A percentile compares a stretch with the other conserved stretches of the same genome.
Evolutionary conservation across 1,140 invertebrate genomes (phyloP).

Genomic region (Trichogramma pretiosum): DNA sequence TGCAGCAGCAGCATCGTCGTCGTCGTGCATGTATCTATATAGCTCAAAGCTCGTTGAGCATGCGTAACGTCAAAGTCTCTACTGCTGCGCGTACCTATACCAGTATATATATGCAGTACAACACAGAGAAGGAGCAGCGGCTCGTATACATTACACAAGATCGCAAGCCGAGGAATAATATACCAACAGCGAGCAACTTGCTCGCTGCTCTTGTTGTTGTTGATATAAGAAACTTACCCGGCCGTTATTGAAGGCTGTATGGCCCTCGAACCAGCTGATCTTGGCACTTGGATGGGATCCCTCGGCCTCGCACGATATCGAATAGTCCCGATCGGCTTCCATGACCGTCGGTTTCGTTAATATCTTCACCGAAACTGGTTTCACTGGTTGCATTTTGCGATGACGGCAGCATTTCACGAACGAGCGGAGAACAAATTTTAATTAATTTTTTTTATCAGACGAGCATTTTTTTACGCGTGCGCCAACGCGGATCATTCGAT

Average conservation of each 20-base stretch:
- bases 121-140: neutral
- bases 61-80: too few relatives aligned
- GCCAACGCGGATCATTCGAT: too few relatives aligned
- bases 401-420: too few relatives aligned
- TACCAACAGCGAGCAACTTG: conserved; percentile 1
- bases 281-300: conserved; percentile 77
- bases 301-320: conserved; percentile 65
- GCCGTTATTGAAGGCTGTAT: conserved; percentile 59
- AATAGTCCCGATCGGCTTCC: conserved; percentile 67
- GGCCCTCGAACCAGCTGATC: conserved; percentile 74
- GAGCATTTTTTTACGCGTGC: too few relatives aligned
- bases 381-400: too few relatives aligned
- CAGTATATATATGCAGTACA: neutral
- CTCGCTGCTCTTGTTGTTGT: neutral
- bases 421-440: too few relatives aligned
- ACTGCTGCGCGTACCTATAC: too few relatives aligned
- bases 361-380: conserved; percentile 65
- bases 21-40: too few relatives aligned
- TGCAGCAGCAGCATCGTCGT: too few relatives aligned
- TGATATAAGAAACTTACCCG: conserved; percentile 48
- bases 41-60: too few relatives aligned
- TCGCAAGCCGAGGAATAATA: neutral
- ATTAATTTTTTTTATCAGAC: too few relatives aligned
- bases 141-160: too few relatives aligned
- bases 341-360: conserved; percentile 62